These are phyloP conservation scores for Melipona quadrifasciata DNA, from an alignment of 1,140 invertebrate genomes.

Conservation along the genomic window DNA sequence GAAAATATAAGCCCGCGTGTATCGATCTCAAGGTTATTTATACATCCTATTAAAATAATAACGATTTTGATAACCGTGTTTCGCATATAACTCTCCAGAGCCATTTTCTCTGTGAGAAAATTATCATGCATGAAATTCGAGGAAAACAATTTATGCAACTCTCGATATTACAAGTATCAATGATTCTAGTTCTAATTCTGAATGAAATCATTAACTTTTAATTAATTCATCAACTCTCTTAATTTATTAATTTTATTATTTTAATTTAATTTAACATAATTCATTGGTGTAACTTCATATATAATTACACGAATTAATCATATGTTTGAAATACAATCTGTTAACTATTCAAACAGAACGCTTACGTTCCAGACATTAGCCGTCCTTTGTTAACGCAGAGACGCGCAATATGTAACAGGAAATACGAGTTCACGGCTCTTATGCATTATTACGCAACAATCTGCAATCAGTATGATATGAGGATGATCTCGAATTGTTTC, in stretches of 20 bases:
- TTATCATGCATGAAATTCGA: background rate
- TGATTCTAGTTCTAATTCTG: background rate
- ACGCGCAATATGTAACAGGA: constrained; percentile 17
- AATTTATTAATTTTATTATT: no score
- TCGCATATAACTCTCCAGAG: background rate
- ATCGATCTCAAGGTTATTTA: background rate
- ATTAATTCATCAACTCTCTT: no score
- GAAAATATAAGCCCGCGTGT: background rate
- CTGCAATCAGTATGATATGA: constrained; percentile 31
- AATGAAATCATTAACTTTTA: background rate
- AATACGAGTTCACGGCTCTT: constrained; percentile 32
- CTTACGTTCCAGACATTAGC: background rate
- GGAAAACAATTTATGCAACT: background rate
- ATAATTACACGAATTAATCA: background rate
- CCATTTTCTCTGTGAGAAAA: background rate
- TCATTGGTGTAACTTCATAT: background rate
- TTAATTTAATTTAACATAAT: no score
- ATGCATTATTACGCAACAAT: constrained; percentile 47
- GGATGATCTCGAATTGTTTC: constrained; percentile 15
- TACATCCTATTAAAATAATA: background rate
- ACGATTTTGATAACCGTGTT: background rate
- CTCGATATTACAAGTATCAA: background rate
- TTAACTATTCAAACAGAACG: background rate
- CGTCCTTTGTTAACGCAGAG: constrained; percentile 25
- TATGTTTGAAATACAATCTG: background rate